Evolutionary conservation across 2,113 vertebrate genomes (phyloP).

Genomic region (Chloropsis cyanopogon): DNA sequence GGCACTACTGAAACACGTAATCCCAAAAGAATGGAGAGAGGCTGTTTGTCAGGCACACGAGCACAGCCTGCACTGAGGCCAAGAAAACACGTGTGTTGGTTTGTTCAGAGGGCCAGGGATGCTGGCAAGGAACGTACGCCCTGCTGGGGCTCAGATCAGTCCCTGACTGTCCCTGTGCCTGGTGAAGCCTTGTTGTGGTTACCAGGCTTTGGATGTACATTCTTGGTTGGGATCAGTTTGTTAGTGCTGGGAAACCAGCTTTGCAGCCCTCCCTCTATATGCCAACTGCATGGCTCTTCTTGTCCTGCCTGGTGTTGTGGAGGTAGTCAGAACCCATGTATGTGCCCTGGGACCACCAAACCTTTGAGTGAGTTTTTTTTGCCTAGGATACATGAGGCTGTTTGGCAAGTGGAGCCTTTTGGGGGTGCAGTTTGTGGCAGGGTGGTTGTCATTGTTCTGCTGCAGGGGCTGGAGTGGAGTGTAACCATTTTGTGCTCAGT

Average conservation of each 20-base stretch:
- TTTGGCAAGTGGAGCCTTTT: background rate
- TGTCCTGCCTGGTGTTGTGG: background rate
- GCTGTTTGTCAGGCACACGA: slow-evolving; percentile 11
- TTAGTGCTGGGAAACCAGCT: background rate
- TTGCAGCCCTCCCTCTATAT: background rate
- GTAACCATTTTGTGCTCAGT: background rate
- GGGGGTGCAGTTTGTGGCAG: too few species aligned
- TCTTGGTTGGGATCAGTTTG: background rate
- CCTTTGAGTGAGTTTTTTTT: background rate
- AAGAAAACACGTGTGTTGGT: background rate
- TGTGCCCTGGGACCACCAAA: background rate
- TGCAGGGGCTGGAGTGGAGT: background rate
- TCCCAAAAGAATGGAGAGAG: slow-evolving; percentile 25
- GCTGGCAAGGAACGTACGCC: background rate
- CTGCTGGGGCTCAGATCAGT: background rate
- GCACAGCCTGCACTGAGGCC: background rate
- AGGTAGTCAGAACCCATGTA: rapidly evolving
- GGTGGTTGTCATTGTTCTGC: background rate
- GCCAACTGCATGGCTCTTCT: background rate
- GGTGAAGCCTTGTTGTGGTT: background rate
- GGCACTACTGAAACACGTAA: slow-evolving; percentile 14
- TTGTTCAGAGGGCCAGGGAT: background rate
- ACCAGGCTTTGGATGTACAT: background rate
- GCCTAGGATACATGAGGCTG: background rate
- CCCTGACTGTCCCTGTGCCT: background rate